These are phyloP conservation scores for Rhynchopsitta pachyrhyncha DNA, from an alignment of 2,113 vertebrate species.

Conservation along the genomic window DNA sequence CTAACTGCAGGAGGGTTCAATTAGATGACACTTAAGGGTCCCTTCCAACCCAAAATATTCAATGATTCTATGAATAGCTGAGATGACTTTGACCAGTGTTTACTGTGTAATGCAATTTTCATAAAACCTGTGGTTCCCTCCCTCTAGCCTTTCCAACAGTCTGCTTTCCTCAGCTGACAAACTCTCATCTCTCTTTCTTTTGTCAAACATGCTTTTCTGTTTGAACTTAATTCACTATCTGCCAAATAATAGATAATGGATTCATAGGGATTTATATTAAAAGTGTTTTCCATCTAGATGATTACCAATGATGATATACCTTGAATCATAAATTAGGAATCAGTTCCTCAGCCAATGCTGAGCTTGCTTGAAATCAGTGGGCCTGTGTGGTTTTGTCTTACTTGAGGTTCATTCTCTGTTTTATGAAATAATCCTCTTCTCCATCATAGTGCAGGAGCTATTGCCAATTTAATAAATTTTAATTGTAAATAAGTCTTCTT, in stretches of 20 bases:
- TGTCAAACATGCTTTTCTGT: not conserved
- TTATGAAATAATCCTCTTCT: not conserved
- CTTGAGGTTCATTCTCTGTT: not conserved
- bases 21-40: not conserved
- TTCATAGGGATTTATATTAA: conserved; percentile 15
- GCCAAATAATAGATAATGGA: conserved; percentile 20
- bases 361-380: not conserved
- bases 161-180: not conserved
- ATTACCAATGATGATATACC: not conserved
- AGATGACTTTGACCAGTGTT: not conserved
- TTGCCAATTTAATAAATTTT: not conserved
- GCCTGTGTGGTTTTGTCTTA: not conserved
- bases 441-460: not conserved
- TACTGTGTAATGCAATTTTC: not conserved
- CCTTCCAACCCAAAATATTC: not conserved
- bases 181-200: conserved; percentile 6
- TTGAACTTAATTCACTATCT: not conserved
- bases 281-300: not conserved
- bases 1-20: not conserved
- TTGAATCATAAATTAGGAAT: conserved; percentile 10
- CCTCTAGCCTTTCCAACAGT: not conserved
- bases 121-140: not conserved
- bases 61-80: not conserved
- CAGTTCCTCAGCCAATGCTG: not conserved
- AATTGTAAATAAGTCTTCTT: not conserved